These are phyloP conservation scores for Tenodera sinensis DNA, from an alignment of 2,888 invertebrate genomes.

Conservation along the genomic window DNA sequence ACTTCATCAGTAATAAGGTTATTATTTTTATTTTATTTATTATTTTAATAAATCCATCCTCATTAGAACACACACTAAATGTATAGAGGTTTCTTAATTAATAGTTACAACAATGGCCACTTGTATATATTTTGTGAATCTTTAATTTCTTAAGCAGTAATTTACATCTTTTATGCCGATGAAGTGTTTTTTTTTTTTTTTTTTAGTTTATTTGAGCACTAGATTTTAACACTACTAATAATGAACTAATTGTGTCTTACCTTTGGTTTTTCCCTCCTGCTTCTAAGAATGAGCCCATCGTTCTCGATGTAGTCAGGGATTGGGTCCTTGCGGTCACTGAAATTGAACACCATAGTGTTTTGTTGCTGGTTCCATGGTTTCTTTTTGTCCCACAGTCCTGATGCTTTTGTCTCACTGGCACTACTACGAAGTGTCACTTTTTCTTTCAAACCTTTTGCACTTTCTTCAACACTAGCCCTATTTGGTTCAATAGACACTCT, in stretches of 20 bases:
- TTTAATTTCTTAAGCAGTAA: too few relatives aligned
- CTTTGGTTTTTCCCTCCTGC: slow-evolving; percentile 67
- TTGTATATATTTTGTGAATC: too few relatives aligned
- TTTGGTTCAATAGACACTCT: slow-evolving; percentile 43
- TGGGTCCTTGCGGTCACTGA: slow-evolving; percentile 70
- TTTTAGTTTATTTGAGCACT: too few relatives aligned
- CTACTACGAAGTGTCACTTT: slow-evolving; percentile 10
- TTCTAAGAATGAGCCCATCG: slow-evolving; percentile 72
- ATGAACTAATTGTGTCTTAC: slow-evolving; percentile 48
- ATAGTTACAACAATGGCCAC: too few relatives aligned
- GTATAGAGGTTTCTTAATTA: too few relatives aligned
- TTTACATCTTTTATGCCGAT: too few relatives aligned
- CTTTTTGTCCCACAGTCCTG: slow-evolving; percentile 45
- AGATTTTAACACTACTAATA: too few relatives aligned
- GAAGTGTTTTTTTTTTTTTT: too few relatives aligned
- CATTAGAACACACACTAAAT: too few relatives aligned
- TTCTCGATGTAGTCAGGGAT: slow-evolving; percentile 90
- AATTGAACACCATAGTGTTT: slow-evolving; percentile 81
- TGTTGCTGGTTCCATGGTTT: slow-evolving; percentile 54
- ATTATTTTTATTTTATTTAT: too few relatives aligned
- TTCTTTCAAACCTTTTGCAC: slow-evolving; percentile 22
- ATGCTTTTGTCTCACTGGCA: slow-evolving; percentile 27
- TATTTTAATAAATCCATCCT: too few relatives aligned
- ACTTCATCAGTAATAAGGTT: too few relatives aligned
- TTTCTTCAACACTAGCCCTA: slow-evolving; percentile 35